Evolutionary conservation across 2,888 invertebrate species (phyloP), one percentile per base, ranked within the genome.

Genomic region (Mythimna loreyi): DNA sequence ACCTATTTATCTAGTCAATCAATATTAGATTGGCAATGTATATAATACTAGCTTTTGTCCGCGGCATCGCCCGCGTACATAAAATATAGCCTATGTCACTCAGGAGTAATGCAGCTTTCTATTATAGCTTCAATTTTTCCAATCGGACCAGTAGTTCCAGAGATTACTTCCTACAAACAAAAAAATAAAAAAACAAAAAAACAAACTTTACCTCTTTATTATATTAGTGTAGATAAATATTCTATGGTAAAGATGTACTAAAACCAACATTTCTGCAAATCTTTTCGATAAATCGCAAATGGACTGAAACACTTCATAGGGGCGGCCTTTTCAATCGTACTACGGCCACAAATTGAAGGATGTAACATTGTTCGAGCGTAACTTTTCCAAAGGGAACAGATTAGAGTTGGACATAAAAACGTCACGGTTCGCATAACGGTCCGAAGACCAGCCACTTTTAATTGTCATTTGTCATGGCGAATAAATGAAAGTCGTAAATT

Each of bases 401-500:
- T 84, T 85, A 82, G 82, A 82, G 66, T 81, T 75, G 64, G 69
- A 78, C 75, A 80, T 83, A 82, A 83, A 87, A 85, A 81, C 72
- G 82, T 84, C 78, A 75, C 56, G 75, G 70, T 68, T 80, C 73
- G 74, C 70, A 81, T 57, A 75, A 72, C 73, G 68, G 72, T 77
- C 63, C 67, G 64, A 70, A 76, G 78, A 75, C 80, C 72, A 72
- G 77, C 78, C 84, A 89, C 84, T 91, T 91, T 91, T 92, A 94
- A 94, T 94, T 94, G 92, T 89, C 90, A 89, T 90, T 91, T 90
- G 91, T 91, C 90, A 92, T 84, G 86, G 76, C 70, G 87, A 89
- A 92, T 90, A 90, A 92, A 92, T 92, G 91, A 89, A 86, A 88
- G 90, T 90, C 89, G 92, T 94, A 94, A 94, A 95, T 94, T 92